Conservation (phyloP, 2,113 vertebrate genomes). For the Aegithalos caudatus region DNA sequence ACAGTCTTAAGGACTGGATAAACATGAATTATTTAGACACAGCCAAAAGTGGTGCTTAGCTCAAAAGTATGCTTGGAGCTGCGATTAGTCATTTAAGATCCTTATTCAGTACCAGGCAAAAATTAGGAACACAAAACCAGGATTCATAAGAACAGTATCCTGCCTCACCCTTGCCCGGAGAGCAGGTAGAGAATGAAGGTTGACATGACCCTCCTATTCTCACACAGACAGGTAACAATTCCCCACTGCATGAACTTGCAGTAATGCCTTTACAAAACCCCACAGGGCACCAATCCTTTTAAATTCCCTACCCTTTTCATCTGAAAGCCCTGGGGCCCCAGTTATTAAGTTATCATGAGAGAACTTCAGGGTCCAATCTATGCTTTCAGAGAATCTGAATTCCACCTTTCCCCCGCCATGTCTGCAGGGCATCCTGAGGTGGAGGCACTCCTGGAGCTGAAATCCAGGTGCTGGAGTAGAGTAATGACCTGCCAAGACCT, state of each 20-base stretch:
- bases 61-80: not conserved
- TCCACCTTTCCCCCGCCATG: not conserved
- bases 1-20: not conserved
- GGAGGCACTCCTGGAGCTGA: accelerated
- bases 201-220: not conserved
- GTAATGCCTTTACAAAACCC: not conserved
- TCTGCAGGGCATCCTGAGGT: not conserved
- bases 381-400: not conserved
- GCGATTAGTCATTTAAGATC: not conserved
- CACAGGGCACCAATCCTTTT: not conserved
- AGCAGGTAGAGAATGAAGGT: not conserved
- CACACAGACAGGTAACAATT: not conserved
- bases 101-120: not conserved
- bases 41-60: not conserved
- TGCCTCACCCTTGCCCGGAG: not conserved
- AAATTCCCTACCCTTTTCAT: not conserved
- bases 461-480: not conserved
- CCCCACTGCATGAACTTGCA: accelerated
- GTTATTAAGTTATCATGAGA: not conserved
- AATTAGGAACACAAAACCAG: not conserved
- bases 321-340: not conserved
- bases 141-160: not conserved
- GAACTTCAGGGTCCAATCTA: not conserved
- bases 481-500: not conserved
- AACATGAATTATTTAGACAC: not conserved